Base-by-base conservation (phyloP, 2,797 vertebrate species). In the Acipenser transmontanus region DNA sequence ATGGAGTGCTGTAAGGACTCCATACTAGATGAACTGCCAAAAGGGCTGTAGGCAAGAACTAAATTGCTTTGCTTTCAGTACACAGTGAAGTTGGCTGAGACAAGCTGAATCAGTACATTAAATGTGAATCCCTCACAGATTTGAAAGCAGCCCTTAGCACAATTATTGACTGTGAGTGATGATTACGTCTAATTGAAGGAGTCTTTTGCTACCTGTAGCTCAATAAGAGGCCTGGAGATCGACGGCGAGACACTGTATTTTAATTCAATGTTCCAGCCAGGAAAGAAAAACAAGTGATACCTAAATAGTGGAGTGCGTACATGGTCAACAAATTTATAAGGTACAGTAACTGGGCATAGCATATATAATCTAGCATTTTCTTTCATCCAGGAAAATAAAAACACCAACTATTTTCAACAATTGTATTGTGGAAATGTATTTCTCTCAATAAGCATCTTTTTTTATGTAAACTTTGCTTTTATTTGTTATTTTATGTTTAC, bases 11-110 rank as follows among this genome's bases (percentile, higher is more conserved):
- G n/a, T n/a, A n/a, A n/a, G n/a, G n/a, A 75, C 82, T 82, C 84
- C 74, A 83, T 81, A 75, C 87, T 84, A 81, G 85, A 93, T 92
- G 90, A 91, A 91, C 93, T 93, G 94, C 94, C 94, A 96, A 89
- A 93, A 95, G 84, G 91, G 92, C 96, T 94, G 91, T 91, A 92
- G 95, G 96, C 95, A 87, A 95, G 88, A 90, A 93, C 95, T 94
- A 95, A 97, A 98, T 98, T 97, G 96, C 95, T 97, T 98, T 97
- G 95, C 94, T 97, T 97, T 95, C 92, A 91, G 93, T 92, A 93
- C 92, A 94, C 93, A 95, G 94, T 91, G 92, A 95, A 93, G 94
- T 94, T 94, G 94, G 93, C 95, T 88, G 91, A 93, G 94, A 96
- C 94, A 94, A 95, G 93, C 93, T 90, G 93, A 94, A 96, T 96